A percentile compares a stretch with the other conserved stretches of the same genome.
Conservation (phyloP, 2,888 invertebrate genomes). For the Platycheirus rosarum region DNA sequence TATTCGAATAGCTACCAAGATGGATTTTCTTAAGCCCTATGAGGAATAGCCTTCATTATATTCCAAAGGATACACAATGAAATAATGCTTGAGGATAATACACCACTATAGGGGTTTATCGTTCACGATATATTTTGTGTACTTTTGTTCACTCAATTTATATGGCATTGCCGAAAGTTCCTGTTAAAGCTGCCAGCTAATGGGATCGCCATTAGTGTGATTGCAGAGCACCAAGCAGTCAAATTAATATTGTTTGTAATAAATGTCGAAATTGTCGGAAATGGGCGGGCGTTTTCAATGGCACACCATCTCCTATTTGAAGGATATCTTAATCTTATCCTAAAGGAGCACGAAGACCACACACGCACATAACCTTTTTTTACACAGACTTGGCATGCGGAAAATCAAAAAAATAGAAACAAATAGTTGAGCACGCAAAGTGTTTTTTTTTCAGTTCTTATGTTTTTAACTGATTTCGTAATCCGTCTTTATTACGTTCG, state of each 20-base stretch:
- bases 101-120: not conserved
- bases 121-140: not conserved
- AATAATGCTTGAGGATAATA: not conserved
- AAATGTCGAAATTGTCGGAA: constrained; percentile 23
- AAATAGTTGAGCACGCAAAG: constrained; percentile 17
- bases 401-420: constrained; percentile 36
- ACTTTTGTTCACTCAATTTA: not conserved
- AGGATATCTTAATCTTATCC: constrained; percentile 26
- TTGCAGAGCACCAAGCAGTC: constrained; percentile 27
- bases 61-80: not conserved
- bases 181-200: constrained; percentile 30
- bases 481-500: constrained; percentile 32
- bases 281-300: not conserved
- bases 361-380: not conserved
- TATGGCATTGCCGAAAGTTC: constrained; percentile 3
- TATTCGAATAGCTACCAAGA: not conserved
- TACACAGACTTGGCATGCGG: not conserved
- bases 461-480: constrained; percentile 30
- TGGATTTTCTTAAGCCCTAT: constrained; percentile 23
- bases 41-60: constrained; percentile 22
- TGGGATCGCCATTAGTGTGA: constrained; percentile 37
- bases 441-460: not conserved
- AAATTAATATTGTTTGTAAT: constrained; percentile 34
- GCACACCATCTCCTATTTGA: not conserved
- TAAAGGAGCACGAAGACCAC: constrained; percentile 1